Percentiles rank a stretch among this genome's conserved stretches.
phyloP scores from a whole-genome alignment of 1,140 invertebrate genomes.

The Brachionus paranguensis region DNA sequence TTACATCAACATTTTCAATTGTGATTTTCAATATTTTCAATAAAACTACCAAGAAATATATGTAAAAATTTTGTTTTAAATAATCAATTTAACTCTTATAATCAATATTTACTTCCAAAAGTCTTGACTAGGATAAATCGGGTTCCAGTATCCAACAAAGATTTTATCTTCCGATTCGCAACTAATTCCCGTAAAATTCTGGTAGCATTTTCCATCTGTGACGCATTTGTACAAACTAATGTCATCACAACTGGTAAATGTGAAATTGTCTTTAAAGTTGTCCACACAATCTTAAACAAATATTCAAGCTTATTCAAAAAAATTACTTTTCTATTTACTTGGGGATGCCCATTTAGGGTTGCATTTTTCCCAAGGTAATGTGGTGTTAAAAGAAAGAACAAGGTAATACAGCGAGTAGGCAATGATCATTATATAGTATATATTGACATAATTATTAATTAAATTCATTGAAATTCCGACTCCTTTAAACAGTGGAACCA shows the following conservation, averaged over 20 bases:
- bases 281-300: slow-evolving; percentile 35
- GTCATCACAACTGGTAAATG: neutral
- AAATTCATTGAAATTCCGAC: slow-evolving; percentile 34
- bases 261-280: neutral
- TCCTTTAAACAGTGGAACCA: slow-evolving; percentile 4
- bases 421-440: slow-evolving; percentile 72
- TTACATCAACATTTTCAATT: neutral
- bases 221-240: neutral
- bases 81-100: neutral
- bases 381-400: slow-evolving; percentile 65
- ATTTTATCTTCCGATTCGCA: neutral
- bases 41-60: neutral
- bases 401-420: slow-evolving; percentile 78
- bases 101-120: slow-evolving; percentile 41
- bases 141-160: slow-evolving; percentile 30
- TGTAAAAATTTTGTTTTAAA: neutral
- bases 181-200: neutral
- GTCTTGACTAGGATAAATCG: slow-evolving; percentile 38
- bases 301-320: neutral
- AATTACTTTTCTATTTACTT: slow-evolving; percentile 56
- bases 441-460: slow-evolving; percentile 33
- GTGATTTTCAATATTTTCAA: neutral
- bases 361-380: slow-evolving; percentile 72
- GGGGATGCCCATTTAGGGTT: slow-evolving; percentile 46
- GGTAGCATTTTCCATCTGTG: slow-evolving; percentile 14